phyloP scores from a whole-genome alignment of 2,888 invertebrate genomes.

The Tinea pellionella region DNA sequence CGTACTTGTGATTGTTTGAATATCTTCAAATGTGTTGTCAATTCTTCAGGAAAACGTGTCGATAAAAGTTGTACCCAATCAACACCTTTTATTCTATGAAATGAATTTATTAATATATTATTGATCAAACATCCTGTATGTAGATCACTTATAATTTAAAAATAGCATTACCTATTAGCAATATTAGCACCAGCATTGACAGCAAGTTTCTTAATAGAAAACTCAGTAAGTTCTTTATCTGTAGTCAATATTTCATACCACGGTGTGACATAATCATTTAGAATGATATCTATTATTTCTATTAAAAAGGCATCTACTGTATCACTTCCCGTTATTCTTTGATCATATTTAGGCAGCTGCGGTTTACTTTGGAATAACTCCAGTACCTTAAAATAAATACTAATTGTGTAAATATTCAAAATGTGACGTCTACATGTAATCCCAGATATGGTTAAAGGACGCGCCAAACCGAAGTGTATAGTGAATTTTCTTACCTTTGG shows the following conservation, averaged over 20 bases:
- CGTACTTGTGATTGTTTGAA: conserved; percentile 81
- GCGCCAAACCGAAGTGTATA: too few species aligned
- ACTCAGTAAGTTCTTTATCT: conserved; percentile 77
- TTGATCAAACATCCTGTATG: neutral
- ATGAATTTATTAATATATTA: neutral
- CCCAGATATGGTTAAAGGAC: too few species aligned
- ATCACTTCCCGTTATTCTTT: conserved; percentile 84
- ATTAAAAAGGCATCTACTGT: conserved; percentile 88
- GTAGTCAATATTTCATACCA: conserved; percentile 77
- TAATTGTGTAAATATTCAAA: neutral
- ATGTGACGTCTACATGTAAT: too few species aligned
- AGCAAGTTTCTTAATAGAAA: conserved; percentile 75
- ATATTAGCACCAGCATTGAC: conserved; percentile 73
- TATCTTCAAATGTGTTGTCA: conserved; percentile 87
- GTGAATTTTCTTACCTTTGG: conserved; percentile 49
- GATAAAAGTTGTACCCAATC: conserved; percentile 93
- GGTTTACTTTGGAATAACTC: conserved; percentile 40
- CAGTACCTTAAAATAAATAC: conserved; percentile 41
- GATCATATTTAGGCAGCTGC: conserved; percentile 47
- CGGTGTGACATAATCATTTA: conserved; percentile 84
- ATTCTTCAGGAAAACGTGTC: conserved; percentile 88
- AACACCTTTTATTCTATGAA: conserved; percentile 76
- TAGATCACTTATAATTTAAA: neutral
- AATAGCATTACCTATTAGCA: conserved; percentile 73
- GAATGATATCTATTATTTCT: conserved; percentile 83